phyloP scores from a whole-genome alignment of 2,797 vertebrate genomes.

The Simalia tracyae region DNA sequence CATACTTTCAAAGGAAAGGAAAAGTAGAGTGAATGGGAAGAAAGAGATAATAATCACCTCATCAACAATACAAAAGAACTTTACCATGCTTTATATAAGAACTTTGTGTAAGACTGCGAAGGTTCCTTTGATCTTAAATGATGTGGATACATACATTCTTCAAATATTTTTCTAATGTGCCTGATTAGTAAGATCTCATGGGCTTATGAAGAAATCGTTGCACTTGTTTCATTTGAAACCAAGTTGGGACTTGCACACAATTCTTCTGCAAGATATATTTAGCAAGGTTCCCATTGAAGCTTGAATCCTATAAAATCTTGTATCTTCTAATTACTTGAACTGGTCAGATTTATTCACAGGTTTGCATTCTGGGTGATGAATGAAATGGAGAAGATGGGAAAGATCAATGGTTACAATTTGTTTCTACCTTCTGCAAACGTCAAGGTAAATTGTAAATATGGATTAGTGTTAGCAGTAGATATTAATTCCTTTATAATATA shows the following conservation, averaged over 20 bases:
- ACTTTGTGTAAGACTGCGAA: not conserved
- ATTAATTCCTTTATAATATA: not conserved
- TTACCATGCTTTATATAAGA: not conserved
- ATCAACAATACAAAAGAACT: not conserved
- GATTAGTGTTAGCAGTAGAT: not conserved
- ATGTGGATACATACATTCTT: not conserved
- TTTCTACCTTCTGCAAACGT: not conserved
- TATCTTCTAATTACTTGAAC: not conserved
- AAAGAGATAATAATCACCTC: not conserved
- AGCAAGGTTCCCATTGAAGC: not conserved
- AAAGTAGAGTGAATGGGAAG: not conserved
- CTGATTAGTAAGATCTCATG: not conserved
- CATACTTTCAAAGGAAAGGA: not conserved
- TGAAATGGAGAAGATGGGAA: not conserved
- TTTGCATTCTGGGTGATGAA: not conserved
- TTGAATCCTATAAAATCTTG: not conserved
- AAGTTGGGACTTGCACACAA: not conserved
- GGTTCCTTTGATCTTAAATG: not conserved
- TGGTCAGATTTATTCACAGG: not conserved
- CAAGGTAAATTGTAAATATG: not conserved
- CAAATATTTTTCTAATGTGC: not conserved
- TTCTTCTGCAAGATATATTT: not conserved
- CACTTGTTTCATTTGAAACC: not conserved
- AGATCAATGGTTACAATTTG: not conserved
- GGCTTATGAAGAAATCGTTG: not conserved